A percentile compares a stretch with the other conserved stretches of the same genome.
These are phyloP conservation scores for Bombyx mandarina DNA, from an alignment of 1,140 invertebrate species.

Conservation along the genomic window DNA sequence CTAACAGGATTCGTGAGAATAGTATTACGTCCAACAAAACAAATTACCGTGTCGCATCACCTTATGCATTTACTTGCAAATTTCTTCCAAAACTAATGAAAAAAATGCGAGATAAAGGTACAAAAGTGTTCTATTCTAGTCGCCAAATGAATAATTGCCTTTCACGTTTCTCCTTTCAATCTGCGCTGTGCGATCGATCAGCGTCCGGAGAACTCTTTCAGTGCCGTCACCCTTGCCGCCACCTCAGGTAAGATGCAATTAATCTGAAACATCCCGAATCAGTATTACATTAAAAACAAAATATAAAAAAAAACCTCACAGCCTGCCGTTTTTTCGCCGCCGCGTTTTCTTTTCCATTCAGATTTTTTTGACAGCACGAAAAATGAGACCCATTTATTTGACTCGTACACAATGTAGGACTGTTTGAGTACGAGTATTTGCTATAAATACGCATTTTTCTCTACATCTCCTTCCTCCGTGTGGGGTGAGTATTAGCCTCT, in stretches of 20 bases:
- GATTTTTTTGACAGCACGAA: constrained; percentile 71
- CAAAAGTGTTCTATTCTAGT: constrained; percentile 70
- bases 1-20: too few species aligned
- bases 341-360: constrained; percentile 69
- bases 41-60: constrained; percentile 61
- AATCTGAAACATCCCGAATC: constrained; percentile 69
- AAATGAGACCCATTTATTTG: constrained; percentile 70
- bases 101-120: constrained; percentile 66
- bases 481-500: constrained; percentile 65
- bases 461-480: constrained; percentile 63
- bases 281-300: constrained; percentile 69
- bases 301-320: constrained; percentile 46
- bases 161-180: constrained; percentile 69
- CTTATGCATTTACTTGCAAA: constrained; percentile 64
- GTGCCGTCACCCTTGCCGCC: constrained; percentile 53
- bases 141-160: constrained; percentile 70
- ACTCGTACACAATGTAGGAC: constrained; percentile 70
- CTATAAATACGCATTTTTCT: constrained; percentile 72
- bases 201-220: constrained; percentile 66
- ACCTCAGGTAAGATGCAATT: constrained; percentile 65
- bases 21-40: constrained; percentile 37
- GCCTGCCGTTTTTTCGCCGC: constrained; percentile 60
- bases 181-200: constrained; percentile 61
- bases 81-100: constrained; percentile 64
- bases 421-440: constrained; percentile 71